Evolutionary conservation across 2,888 invertebrate species (phyloP), one percentile per base, ranked within the genome.

Genomic region (Mayetiola destructor): DNA sequence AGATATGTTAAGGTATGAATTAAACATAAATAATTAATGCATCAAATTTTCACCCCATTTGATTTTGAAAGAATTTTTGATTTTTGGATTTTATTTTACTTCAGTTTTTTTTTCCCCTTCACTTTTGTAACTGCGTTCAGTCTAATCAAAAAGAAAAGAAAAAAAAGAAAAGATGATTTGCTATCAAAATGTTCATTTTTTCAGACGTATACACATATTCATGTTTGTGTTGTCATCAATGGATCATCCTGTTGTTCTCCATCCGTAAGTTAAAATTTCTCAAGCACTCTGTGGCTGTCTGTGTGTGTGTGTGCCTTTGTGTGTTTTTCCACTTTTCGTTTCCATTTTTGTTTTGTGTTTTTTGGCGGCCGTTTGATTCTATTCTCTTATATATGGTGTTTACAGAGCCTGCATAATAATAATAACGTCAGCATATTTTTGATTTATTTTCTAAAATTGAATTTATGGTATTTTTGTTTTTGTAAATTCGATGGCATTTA

Each of bases 141-240:
- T 12, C 42, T 42, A 10, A 42, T 23, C 42, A 42, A 48, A 27
- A 48, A 23, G 27, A 23, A 27, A 4, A n/a, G n/a, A 12, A 58
- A 23, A 30, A 48, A n/a, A n/a, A n/a, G 23, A 4, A n/a, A 27
- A n/a, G 14, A 23, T 14, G 8, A 10, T 42, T 42, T 21, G 42
- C 12, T 21, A 42, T 23, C 21, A 23, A 3, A 23, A 18, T 48
- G 23, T 16, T n/a, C 48, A 20, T 48, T 48, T 55, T 78, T 77
- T 73, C 87, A 90, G 90, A 88, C 85, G 63, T 90, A 90, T 78
- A 89, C 89, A 68, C 85, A 88, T 71, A 81, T 90, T 64, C 89
- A 90, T 76, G 89, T 89, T 72, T 90, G 89, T 76, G 85, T 87
- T 69, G 74, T 81, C 68, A 82, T 86, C 78, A 87, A 85, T 82